Conservation (phyloP, 2,888 invertebrate genomes). For the Hermaeophaga mercurialis region DNA sequence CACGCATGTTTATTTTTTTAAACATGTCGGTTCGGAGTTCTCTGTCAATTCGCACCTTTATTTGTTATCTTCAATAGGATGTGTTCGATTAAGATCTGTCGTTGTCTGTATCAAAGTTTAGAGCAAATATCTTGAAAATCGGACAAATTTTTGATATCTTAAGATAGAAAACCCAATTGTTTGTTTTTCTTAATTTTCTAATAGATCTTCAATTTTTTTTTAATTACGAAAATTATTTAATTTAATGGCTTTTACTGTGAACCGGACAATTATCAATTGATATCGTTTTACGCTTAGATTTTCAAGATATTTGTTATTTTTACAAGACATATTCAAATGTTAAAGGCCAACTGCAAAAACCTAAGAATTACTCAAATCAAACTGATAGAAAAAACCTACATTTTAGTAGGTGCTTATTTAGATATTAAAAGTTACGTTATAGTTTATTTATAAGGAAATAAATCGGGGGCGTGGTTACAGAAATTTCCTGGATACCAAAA, state of each 20-base stretch:
- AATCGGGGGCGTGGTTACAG: neutral
- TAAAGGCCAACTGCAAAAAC: conserved; percentile 29
- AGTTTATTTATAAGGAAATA: neutral
- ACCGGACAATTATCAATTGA: too few relatives aligned
- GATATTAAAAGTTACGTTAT: conserved; percentile 21
- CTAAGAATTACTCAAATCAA: conserved; percentile 19
- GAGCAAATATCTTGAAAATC: too few relatives aligned
- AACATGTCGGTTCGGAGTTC: too few relatives aligned
- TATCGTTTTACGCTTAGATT: too few relatives aligned
- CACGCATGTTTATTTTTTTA: too few relatives aligned
- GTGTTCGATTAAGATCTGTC: conserved; percentile 45
- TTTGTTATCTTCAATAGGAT: conserved; percentile 48
- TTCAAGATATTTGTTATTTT: too few relatives aligned
- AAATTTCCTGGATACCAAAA: neutral
- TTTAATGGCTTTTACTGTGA: too few relatives aligned
- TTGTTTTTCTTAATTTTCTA: too few relatives aligned
- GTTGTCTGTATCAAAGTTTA: neutral
- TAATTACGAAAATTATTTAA: too few relatives aligned
- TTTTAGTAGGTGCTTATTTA: conserved; percentile 31
- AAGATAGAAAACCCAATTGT: too few relatives aligned
- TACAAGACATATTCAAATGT: neutral
- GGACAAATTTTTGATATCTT: too few relatives aligned
- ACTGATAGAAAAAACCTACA: conserved; percentile 21
- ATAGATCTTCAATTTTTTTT: too few relatives aligned
- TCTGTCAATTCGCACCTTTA: conserved; percentile 42